Evolutionary conservation across 2,888 invertebrate genomes (phyloP).

Genomic region (Agonopterix alstromeriana): DNA sequence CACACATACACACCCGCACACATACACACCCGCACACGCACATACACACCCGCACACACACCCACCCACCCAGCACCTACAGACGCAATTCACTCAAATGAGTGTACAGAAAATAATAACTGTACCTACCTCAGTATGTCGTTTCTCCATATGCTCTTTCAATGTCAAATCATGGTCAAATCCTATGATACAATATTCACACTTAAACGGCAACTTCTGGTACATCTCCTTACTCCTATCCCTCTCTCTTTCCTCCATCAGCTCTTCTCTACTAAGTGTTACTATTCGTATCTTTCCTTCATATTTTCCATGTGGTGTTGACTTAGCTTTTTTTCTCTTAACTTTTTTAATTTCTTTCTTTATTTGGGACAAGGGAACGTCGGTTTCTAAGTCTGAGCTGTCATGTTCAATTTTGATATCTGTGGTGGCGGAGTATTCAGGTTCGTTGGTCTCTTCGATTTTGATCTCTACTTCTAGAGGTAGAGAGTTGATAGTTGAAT

Average conservation of each 20-base stretch:
- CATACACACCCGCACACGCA: too few relatives aligned
- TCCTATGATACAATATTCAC: conserved; percentile 45
- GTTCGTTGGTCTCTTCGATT: conserved; percentile 6
- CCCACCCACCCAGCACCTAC: too few relatives aligned
- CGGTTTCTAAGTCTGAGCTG: conserved; percentile 29
- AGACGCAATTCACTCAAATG: too few relatives aligned
- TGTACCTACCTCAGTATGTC: conserved; percentile 38
- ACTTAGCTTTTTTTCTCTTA: conserved; percentile 7
- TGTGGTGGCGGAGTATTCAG: conserved; percentile 9
- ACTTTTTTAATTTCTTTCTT: conserved; percentile 18
- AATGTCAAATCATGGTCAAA: conserved; percentile 50
- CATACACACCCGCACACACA: too few relatives aligned
- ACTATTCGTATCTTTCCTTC: conserved; percentile 40
- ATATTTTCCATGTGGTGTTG: conserved; percentile 21
- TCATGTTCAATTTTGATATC: conserved; percentile 42
- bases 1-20: too few relatives aligned
- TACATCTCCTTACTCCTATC: conserved; percentile 34
- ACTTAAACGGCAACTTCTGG: conserved; percentile 46
- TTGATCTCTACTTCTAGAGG: conserved; percentile 5
- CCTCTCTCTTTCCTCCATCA: conserved; percentile 34
- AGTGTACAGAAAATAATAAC: too few relatives aligned
- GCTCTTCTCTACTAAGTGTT: conserved; percentile 30
- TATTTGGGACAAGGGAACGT: conserved; percentile 25
- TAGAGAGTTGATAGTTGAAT: conserved; percentile 12
- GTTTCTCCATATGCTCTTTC: conserved; percentile 39